Evolutionary conservation across 92 coral and sea anemone species (phyloP).

Genomic region (Pocillopora meandrina): DNA sequence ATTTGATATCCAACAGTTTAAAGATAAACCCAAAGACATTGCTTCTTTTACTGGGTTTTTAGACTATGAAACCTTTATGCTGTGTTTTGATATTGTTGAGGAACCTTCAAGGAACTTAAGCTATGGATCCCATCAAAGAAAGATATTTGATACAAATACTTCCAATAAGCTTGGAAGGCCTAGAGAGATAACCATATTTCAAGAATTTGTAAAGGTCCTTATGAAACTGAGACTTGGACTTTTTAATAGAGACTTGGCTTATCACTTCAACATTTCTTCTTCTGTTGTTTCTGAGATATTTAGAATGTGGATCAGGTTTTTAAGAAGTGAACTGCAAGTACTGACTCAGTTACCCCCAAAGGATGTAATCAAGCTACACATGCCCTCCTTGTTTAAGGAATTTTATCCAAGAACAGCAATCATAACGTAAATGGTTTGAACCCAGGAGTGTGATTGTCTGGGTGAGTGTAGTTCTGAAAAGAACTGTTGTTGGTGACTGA

Average conservation of each 20-base stretch:
- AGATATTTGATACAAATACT: not conserved
- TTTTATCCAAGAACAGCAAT: slow-evolving; percentile 48
- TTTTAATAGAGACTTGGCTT: slow-evolving; percentile 55
- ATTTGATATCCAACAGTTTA: not conserved
- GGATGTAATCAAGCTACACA: slow-evolving; percentile 53
- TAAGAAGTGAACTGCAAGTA: slow-evolving; percentile 47
- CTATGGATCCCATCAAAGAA: slow-evolving; percentile 38
- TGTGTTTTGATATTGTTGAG: slow-evolving; percentile 44
- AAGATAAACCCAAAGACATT: slow-evolving; percentile 49
- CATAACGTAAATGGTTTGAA: not conserved
- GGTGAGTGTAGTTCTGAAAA: no score
- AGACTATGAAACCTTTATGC: slow-evolving; percentile 49
- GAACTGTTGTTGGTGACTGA: no score
- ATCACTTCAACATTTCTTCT: slow-evolving; percentile 39
- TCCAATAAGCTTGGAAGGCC: slow-evolving; percentile 31
- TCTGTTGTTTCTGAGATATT: slow-evolving; percentile 33
- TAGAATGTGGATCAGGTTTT: slow-evolving; percentile 54
- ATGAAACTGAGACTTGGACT: slow-evolving; percentile 60
- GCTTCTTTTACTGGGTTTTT: slow-evolving; percentile 57
- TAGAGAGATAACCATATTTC: slow-evolving; percentile 33
- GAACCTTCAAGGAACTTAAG: slow-evolving; percentile 54
- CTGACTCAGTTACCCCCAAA: slow-evolving; percentile 48
- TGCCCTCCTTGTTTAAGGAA: slow-evolving; percentile 55
- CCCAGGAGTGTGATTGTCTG: no score
- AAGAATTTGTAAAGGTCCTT: slow-evolving; percentile 49